Conservation (phyloP, 2,113 vertebrate genomes). For the Aleadryas rufinucha region DNA sequence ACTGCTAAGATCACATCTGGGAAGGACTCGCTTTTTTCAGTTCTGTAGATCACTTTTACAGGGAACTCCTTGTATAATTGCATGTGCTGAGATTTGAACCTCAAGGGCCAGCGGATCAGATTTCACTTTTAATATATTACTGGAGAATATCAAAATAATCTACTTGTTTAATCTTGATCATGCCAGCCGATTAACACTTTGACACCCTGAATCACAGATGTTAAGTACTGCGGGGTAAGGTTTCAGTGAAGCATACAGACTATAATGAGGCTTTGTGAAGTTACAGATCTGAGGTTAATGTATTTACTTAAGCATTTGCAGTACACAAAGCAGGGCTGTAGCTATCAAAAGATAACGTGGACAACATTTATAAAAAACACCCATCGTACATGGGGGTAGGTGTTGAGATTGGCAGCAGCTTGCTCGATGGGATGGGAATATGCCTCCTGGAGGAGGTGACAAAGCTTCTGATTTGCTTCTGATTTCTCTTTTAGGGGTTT, state of each 20-base stretch:
- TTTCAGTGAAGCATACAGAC: neutral
- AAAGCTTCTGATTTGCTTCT: neutral
- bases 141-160: slow-evolving; percentile 60
- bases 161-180: slow-evolving; percentile 58
- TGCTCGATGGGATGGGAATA: neutral
- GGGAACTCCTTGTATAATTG: slow-evolving; percentile 60
- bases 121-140: slow-evolving; percentile 69
- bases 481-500: neutral
- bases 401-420: neutral
- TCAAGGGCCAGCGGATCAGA: slow-evolving; percentile 10
- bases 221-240: neutral
- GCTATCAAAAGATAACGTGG: neutral
- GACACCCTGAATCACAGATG: slow-evolving; percentile 35
- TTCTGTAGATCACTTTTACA: slow-evolving; percentile 69
- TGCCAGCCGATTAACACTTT: slow-evolving; percentile 46
- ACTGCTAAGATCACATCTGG: slow-evolving; percentile 67
- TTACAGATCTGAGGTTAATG: neutral
- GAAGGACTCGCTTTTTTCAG: slow-evolving; percentile 37
- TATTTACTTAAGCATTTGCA: neutral
- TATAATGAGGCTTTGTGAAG: slow-evolving; percentile 24
- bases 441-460: neutral
- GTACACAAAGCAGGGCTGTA: neutral
- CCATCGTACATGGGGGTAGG: neutral
- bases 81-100: slow-evolving; percentile 33
- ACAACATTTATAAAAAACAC: neutral